Percentiles rank a stretch among this genome's conserved stretches.
phyloP scores from a whole-genome alignment of 2,797 vertebrate species.

The Sebastes vulpes region DNA sequence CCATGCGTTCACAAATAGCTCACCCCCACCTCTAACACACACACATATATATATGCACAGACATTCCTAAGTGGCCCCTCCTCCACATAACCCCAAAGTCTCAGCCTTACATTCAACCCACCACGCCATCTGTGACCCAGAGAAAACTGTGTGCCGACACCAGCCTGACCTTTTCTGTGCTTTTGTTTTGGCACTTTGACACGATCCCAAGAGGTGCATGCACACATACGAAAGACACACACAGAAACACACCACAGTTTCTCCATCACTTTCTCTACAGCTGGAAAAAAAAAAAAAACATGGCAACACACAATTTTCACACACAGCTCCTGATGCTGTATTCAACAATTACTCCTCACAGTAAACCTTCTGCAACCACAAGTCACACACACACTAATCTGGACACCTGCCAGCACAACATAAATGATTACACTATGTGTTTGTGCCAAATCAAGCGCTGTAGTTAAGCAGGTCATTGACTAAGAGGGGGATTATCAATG shows the following conservation, averaged over 20 bases:
- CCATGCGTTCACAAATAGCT: slow-evolving; percentile 52
- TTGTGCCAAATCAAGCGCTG: slow-evolving; percentile 42
- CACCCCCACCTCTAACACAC: slow-evolving; percentile 27
- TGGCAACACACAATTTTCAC: slow-evolving; percentile 15
- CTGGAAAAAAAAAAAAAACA: background rate
- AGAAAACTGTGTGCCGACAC: slow-evolving; percentile 69
- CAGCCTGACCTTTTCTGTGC: slow-evolving; percentile 74
- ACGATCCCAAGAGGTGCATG: slow-evolving; percentile 34
- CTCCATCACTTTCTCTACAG: background rate
- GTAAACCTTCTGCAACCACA: slow-evolving; percentile 3
- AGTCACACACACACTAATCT: slow-evolving; percentile 30
- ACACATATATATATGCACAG: slow-evolving; percentile 20
- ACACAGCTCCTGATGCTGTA: slow-evolving; percentile 27
- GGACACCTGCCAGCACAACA: slow-evolving; percentile 34
- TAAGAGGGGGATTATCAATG: slow-evolving; percentile 69
- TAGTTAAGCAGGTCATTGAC: slow-evolving; percentile 75
- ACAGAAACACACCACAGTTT: slow-evolving; percentile 1
- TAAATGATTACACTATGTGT: slow-evolving; percentile 41
- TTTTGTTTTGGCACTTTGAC: slow-evolving; percentile 65
- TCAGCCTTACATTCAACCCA: slow-evolving; percentile 57
- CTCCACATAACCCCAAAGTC: slow-evolving; percentile 55
- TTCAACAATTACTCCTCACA: slow-evolving; percentile 33
- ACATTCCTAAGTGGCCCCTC: slow-evolving; percentile 71
- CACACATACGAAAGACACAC: background rate
- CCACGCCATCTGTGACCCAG: slow-evolving; percentile 79